Conservation (phyloP, 2,113 vertebrate genomes). For the Bolborhynchus lineola region DNA sequence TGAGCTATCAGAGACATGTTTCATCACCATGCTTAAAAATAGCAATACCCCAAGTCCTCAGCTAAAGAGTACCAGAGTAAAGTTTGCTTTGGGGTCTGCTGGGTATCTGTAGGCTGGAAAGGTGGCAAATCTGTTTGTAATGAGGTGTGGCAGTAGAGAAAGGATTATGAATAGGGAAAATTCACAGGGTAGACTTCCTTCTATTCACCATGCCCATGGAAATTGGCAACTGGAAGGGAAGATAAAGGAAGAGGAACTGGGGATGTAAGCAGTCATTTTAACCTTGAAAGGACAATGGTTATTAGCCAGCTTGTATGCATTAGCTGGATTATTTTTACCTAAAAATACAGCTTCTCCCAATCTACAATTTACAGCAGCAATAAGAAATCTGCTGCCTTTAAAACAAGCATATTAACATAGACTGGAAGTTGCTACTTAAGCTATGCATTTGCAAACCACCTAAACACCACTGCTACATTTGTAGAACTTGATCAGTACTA, state of each 20-base stretch:
- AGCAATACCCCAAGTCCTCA: not conserved
- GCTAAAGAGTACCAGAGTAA: not conserved
- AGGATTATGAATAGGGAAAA: not conserved
- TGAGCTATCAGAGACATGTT: not conserved
- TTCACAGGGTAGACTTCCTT: constrained; percentile 3
- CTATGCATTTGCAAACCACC: not conserved
- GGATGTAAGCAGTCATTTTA: not conserved
- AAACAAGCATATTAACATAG: not conserved
- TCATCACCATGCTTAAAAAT: not conserved
- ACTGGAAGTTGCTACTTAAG: not conserved
- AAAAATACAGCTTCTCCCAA: not conserved
- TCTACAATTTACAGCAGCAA: not conserved
- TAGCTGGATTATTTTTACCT: not conserved
- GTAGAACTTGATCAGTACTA: not conserved
- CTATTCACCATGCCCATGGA: not conserved
- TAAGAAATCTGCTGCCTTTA: not conserved
- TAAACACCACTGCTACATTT: not conserved
- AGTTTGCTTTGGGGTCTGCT: not conserved
- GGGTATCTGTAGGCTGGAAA: not conserved
- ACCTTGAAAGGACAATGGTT: not conserved
- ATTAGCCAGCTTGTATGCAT: not conserved
- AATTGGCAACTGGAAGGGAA: not conserved
- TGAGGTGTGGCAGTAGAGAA: not conserved
- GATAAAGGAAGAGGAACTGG: not conserved
- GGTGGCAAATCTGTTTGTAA: not conserved